Percentiles rank a stretch among this genome's conserved stretches.
phyloP scores from a whole-genome alignment of 2,888 invertebrate species.

The Charanyca ferruginea region DNA sequence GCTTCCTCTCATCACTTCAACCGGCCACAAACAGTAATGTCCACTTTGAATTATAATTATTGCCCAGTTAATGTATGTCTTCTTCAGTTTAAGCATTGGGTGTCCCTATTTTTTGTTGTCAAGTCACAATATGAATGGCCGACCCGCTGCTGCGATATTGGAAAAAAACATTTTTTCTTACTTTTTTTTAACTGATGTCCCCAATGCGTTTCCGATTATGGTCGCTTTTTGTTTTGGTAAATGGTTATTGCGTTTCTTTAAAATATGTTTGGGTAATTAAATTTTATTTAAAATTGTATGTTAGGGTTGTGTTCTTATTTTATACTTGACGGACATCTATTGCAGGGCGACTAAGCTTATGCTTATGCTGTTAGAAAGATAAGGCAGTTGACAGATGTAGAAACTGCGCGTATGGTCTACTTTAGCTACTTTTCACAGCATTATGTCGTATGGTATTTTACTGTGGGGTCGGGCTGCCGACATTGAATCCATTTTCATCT shows the following conservation, averaged over 20 bases:
- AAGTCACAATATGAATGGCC: slow-evolving; percentile 75
- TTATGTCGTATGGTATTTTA: no score
- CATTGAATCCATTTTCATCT: no score
- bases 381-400: no score
- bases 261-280: slow-evolving; percentile 46
- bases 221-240: slow-evolving; percentile 45
- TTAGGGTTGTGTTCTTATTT: slow-evolving; percentile 19
- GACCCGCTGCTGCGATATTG: slow-evolving; percentile 83
- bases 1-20: slow-evolving; percentile 62
- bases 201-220: slow-evolving; percentile 66
- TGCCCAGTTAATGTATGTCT: slow-evolving; percentile 88
- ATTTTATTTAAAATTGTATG: slow-evolving; percentile 46
- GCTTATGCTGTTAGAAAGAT: no score
- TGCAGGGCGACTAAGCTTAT: no score
- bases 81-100: slow-evolving; percentile 87
- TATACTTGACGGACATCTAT: no score
- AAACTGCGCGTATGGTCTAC: no score
- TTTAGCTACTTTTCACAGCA: no score
- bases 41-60: slow-evolving; percentile 90
- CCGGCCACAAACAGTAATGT: slow-evolving; percentile 76
- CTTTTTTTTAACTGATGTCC: slow-evolving; percentile 50
- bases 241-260: slow-evolving; percentile 43
- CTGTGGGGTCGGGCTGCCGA: no score
- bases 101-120: slow-evolving; percentile 88
- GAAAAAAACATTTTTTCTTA: slow-evolving; percentile 73